These are phyloP conservation scores for Nasonia oneida DNA, from an alignment of 2,888 invertebrate genomes.

Conservation along the genomic window DNA sequence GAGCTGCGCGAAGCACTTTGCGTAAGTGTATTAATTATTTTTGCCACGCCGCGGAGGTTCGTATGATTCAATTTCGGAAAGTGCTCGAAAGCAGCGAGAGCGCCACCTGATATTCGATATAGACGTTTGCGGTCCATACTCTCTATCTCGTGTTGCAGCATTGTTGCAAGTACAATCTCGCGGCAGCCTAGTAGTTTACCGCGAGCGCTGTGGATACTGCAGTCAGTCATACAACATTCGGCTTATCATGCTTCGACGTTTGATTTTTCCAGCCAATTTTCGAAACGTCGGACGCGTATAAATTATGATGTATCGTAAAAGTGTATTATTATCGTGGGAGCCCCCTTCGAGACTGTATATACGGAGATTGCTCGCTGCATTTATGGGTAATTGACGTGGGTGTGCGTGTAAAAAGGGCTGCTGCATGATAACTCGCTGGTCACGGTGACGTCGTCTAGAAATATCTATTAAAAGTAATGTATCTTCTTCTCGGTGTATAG, in stretches of 20 bases:
- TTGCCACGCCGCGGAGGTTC: background rate
- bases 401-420: background rate
- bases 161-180: background rate
- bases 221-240: background rate
- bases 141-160: background rate
- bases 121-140: background rate
- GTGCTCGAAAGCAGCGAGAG: constrained; percentile 21
- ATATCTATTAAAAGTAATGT: constrained; percentile 47
- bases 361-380: background rate
- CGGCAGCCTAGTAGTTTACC: background rate
- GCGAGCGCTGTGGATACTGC: no score
- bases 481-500: background rate
- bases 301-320: constrained; percentile 47
- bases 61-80: constrained; percentile 38
- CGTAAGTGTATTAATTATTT: constrained; percentile 46
- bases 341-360: background rate
- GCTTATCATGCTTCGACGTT: constrained; percentile 11
- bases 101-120: constrained; percentile 17
- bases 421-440: constrained; percentile 41
- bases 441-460: constrained; percentile 44
- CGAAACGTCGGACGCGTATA: background rate
- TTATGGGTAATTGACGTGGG: constrained; percentile 37
- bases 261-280: constrained; percentile 2
- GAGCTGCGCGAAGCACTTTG: background rate
- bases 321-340: background rate